phyloP scores from a whole-genome alignment of 2,113 vertebrate species.

The Desmodus rotundus region DNA sequence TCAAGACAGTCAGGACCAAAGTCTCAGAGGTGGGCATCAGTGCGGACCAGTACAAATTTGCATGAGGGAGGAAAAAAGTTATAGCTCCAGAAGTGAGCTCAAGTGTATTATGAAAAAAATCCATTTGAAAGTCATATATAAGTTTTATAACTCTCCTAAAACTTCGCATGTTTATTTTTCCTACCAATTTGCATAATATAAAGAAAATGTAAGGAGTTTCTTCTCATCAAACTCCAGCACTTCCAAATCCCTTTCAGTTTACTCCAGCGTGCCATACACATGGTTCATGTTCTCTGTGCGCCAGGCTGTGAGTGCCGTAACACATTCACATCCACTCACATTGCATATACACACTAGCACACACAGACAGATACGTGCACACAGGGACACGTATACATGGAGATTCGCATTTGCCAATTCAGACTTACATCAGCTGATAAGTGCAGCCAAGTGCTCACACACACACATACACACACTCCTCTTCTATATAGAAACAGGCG shows the following conservation, averaged over 20 bases:
- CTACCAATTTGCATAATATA: conserved; percentile 27
- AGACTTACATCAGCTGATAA: background rate
- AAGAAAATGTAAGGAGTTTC: conserved; percentile 40
- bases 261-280: background rate
- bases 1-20: conserved; percentile 14
- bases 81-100: conserved; percentile 21
- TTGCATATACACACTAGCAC: background rate
- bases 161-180: background rate
- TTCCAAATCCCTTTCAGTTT: conserved; percentile 12
- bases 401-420: conserved; percentile 32
- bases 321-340: conserved; percentile 19
- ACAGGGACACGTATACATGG: background rate
- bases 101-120: conserved; percentile 33
- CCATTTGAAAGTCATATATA: conserved; percentile 20
- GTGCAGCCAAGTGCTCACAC: background rate
- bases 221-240: conserved; percentile 8
- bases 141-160: conserved; percentile 32
- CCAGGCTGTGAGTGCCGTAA: background rate
- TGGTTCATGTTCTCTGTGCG: conserved; percentile 22
- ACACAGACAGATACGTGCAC: background rate
- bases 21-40: conserved; percentile 3
- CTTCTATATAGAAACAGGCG: background rate
- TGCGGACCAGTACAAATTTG: background rate
- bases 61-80: conserved; percentile 27
- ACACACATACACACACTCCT: background rate